Conservation (phyloP, 2,797 vertebrate genomes). For the Rhinatrema bivittatum region DNA sequence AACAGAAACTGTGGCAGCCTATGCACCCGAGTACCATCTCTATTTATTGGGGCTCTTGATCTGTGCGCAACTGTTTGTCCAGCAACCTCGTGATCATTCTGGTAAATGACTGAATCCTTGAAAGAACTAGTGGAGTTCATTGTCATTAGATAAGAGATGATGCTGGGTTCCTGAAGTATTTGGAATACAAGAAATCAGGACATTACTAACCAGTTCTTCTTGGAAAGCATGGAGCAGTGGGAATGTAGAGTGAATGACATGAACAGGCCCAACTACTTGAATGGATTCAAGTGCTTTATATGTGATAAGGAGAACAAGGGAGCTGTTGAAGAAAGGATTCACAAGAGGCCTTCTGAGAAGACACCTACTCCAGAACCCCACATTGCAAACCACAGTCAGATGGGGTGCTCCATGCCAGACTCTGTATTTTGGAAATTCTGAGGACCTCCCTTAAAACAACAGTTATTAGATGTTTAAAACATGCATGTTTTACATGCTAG, state of each 20-base stretch:
- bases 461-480: too few relatives aligned
- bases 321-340: too few relatives aligned
- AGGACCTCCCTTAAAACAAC: too few relatives aligned
- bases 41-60: constrained; percentile 82
- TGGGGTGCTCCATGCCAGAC: too few relatives aligned
- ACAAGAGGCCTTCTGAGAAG: too few relatives aligned
- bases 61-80: constrained; percentile 88
- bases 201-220: constrained; percentile 70
- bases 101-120: constrained; percentile 72
- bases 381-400: too few relatives aligned
- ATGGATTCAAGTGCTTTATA: constrained; percentile 96
- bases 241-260: constrained; percentile 98
- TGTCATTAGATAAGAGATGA: constrained; percentile 77
- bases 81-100: constrained; percentile 73
- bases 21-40: constrained; percentile 92
- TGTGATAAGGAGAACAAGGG: too few relatives aligned
- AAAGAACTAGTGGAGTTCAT: constrained; percentile 79
- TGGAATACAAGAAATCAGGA: constrained; percentile 76
- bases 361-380: too few relatives aligned
- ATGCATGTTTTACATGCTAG: too few relatives aligned
- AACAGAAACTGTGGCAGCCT: constrained; percentile 95
- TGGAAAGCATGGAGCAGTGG: constrained; percentile 66
- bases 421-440: too few relatives aligned
- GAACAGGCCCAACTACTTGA: constrained; percentile 90
- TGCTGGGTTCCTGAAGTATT: constrained; percentile 71